phyloP scores from a whole-genome alignment of 2,888 invertebrate genomes.

The Acleris laterana region DNA sequence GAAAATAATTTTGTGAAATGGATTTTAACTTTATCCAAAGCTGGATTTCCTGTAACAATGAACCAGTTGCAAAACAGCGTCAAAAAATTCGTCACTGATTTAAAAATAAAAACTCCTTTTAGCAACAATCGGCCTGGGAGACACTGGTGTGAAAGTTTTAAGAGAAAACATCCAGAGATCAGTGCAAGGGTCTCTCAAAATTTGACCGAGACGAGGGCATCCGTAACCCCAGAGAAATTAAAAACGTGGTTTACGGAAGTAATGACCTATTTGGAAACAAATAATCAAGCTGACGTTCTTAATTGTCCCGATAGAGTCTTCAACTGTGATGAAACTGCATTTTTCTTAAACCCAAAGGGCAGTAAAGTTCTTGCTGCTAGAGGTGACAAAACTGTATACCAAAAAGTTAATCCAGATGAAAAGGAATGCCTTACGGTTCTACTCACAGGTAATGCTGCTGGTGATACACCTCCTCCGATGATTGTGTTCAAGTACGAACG shows the following conservation, averaged over 20 bases:
- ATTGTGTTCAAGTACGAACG: no score
- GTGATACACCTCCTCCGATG: no score
- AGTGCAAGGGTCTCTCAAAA: no score
- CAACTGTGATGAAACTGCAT: constrained; percentile 2
- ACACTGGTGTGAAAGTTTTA: constrained; percentile 14
- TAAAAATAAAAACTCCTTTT: neutral
- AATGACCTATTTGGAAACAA: no score
- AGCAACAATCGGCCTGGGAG: constrained; percentile 15
- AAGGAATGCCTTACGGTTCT: no score
- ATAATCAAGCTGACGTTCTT: no score
- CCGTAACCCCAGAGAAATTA: no score
- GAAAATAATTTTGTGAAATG: neutral
- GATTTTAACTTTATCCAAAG: neutral
- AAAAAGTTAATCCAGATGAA: constrained; percentile 13
- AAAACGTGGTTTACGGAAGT: no score
- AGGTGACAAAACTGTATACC: constrained; percentile 4
- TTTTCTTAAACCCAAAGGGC: constrained; percentile 5
- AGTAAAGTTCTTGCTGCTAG: no score
- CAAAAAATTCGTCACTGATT: neutral
- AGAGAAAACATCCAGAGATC: constrained; percentile 3
- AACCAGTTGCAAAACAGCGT: constrained; percentile 11
- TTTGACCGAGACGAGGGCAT: no score
- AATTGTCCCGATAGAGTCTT: no score
- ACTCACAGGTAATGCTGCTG: no score
- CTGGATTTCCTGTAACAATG: constrained; percentile 20